These are phyloP conservation scores for Drosophila erecta DNA, from an alignment of 1,140 invertebrate genomes.

Conservation along the genomic window DNA sequence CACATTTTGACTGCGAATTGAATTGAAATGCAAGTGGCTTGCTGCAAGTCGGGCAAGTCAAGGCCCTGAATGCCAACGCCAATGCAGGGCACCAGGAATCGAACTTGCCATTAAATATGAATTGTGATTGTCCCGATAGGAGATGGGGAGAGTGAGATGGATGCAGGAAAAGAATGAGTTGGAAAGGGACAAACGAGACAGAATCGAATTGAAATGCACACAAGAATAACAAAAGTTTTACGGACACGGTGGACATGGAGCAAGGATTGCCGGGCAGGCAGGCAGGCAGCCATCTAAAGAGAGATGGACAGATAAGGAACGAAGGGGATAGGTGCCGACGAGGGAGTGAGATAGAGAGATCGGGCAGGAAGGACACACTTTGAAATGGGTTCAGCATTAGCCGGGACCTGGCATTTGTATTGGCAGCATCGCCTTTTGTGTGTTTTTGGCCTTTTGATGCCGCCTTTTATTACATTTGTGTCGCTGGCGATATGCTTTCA, in stretches of 20 bases:
- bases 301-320: conserved; percentile 9
- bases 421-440: conserved; percentile 44
- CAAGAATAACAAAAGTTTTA: conserved; percentile 55
- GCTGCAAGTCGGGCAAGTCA: conserved; percentile 34
- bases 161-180: not conserved
- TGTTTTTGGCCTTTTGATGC: conserved; percentile 63
- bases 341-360: not conserved
- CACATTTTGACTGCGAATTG: conserved; percentile 15
- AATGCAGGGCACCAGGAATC: conserved; percentile 41
- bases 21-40: conserved; percentile 45
- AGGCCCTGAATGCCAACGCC: conserved; percentile 44
- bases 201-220: conserved; percentile 52
- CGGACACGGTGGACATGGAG: conserved; percentile 30
- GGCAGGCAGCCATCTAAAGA: conserved; percentile 6
- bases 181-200: conserved; percentile 9
- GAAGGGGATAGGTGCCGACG: not conserved
- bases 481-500: conserved; percentile 9
- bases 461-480: conserved; percentile 66
- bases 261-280: conserved; percentile 12
- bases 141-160: conserved; percentile 1
- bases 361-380: conserved; percentile 55
- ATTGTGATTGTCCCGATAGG: conserved; percentile 43
- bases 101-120: conserved; percentile 53
- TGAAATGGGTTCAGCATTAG: conserved; percentile 65
- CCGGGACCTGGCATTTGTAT: conserved; percentile 52